Evolutionary conservation across 2,888 invertebrate species (phyloP).

Genomic region (Rhorus exstirpatorius): DNA sequence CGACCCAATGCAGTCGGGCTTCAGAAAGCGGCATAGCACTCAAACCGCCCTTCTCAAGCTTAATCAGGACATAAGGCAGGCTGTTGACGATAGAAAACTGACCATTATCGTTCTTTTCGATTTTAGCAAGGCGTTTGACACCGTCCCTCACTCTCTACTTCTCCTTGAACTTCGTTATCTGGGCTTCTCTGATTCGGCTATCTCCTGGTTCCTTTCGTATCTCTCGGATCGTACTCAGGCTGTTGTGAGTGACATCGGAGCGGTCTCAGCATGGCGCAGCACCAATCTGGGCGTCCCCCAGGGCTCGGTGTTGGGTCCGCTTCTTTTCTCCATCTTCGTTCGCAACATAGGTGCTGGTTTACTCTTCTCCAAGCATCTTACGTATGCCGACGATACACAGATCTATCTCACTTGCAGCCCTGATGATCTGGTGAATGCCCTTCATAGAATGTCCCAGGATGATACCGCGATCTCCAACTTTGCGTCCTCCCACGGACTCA

Average conservation of each 20-base stretch:
- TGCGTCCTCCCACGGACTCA: not conserved
- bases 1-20: constrained; percentile 26
- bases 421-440: no score
- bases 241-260: not conserved
- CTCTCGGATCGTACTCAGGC: not conserved
- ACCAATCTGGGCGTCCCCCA: not conserved
- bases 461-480: no score
- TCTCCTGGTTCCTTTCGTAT: not conserved
- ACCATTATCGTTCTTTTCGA: constrained; percentile 12
- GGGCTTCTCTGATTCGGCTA: not conserved
- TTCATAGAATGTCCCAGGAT: no score
- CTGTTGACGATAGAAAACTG: constrained; percentile 8
- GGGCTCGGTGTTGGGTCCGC: not conserved
- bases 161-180: not conserved
- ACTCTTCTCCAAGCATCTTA: not conserved
- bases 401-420: not conserved
- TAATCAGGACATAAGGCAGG: not conserved
- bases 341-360: not conserved
- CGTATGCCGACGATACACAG: not conserved
- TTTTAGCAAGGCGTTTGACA: not conserved
- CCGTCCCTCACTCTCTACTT: not conserved
- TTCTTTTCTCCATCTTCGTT: not conserved
- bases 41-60: constrained; percentile 6
- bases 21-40: not conserved
- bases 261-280: not conserved